Evolutionary conservation across 2,113 vertebrate genomes (phyloP).

Genomic region (Rattus rattus): DNA sequence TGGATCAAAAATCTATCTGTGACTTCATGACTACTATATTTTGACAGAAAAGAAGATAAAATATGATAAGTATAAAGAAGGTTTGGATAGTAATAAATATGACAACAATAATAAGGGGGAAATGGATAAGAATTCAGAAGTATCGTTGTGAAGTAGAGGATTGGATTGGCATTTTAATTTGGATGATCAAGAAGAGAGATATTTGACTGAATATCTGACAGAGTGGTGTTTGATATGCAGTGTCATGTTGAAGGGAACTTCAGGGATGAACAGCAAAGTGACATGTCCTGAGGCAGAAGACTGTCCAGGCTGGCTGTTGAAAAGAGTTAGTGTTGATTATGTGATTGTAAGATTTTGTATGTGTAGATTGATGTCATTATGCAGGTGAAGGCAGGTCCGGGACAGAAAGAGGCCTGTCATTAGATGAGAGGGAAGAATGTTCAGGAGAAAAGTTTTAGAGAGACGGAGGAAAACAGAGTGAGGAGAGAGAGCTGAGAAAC

Average conservation of each 20-base stretch:
- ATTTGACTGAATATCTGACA: not conserved
- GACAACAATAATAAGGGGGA: not conserved
- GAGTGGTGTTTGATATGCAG: not conserved
- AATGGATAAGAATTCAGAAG: not conserved
- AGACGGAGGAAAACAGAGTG: too few relatives aligned
- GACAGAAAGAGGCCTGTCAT: too few relatives aligned
- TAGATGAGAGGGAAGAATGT: too few relatives aligned
- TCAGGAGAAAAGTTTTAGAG: too few relatives aligned
- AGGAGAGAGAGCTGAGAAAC: too few relatives aligned
- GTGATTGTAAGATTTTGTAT: not conserved
- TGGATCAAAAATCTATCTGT: not conserved
- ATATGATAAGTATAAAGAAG: not conserved
- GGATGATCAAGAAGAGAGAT: not conserved
- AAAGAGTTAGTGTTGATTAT: not conserved
- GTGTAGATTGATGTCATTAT: too few relatives aligned
- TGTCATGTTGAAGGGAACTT: not conserved
- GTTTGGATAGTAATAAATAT: not conserved
- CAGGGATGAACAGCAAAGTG: not conserved
- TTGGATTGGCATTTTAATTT: not conserved
- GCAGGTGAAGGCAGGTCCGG: too few relatives aligned
- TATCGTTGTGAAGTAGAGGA: not conserved
- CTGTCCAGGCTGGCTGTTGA: not conserved
- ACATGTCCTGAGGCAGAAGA: not conserved
- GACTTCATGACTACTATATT: not conserved
- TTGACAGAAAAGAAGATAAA: not conserved